Evolutionary conservation across 23 tunicate genomes (phyloP).

Genomic region (Phallusia fumigata): DNA sequence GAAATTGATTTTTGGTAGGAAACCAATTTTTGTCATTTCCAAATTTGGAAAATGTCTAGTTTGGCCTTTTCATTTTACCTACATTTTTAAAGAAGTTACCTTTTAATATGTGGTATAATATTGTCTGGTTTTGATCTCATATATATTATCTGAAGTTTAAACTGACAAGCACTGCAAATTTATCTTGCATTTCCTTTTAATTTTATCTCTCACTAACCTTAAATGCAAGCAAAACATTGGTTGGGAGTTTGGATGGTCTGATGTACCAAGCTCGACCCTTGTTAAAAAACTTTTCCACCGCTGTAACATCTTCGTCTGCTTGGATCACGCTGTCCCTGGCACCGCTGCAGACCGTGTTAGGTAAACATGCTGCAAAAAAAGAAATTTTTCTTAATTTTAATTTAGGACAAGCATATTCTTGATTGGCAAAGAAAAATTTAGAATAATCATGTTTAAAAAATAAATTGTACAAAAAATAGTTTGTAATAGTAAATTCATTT

Average conservation of each 20-base stretch:
- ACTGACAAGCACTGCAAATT: neutral
- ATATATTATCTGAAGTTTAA: too few species aligned
- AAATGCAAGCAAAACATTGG: constrained; percentile 7
- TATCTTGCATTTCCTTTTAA: neutral
- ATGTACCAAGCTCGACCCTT: constrained; percentile 13
- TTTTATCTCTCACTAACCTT: neutral
- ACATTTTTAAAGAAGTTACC: too few species aligned
- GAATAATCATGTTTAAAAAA: too few species aligned
- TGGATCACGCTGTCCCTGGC: neutral
- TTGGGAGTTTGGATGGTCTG: neutral
- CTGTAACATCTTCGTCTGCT: neutral
- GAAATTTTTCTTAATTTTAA: neutral
- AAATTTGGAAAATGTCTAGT: too few species aligned
- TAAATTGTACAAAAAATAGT: too few species aligned
- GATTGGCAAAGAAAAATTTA: neutral
- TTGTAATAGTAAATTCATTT: too few species aligned
- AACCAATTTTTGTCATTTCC: too few species aligned
- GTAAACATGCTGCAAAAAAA: constrained; percentile 4
- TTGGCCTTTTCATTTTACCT: too few species aligned
- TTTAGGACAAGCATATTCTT: too few species aligned
- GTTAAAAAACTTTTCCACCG: neutral
- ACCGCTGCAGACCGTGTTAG: neutral
- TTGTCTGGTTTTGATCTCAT: too few species aligned
- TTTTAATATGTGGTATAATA: too few species aligned
- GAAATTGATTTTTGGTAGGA: too few species aligned